Evolutionary conservation across 2,888 invertebrate genomes (phyloP).

Genomic region (Heliconius hortense): DNA sequence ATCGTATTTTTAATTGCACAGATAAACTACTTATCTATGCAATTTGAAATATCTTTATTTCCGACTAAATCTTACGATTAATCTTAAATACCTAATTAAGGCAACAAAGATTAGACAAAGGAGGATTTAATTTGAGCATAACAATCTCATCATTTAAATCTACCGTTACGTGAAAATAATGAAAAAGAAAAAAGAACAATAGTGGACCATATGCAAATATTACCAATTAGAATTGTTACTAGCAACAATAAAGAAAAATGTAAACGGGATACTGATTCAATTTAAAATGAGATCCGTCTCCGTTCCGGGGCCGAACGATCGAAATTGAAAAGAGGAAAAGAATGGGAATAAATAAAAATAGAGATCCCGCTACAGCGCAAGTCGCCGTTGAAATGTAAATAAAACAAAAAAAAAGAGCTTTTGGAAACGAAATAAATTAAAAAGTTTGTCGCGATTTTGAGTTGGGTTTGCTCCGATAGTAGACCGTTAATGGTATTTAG

Average conservation of each 20-base stretch:
- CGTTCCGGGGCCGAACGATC: constrained; percentile 78
- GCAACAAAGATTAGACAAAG: constrained; percentile 25
- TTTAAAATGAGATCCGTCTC: constrained; percentile 79
- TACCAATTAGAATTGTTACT: constrained; percentile 76
- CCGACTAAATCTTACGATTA: not conserved
- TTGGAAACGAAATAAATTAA: constrained; percentile 82
- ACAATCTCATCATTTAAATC: constrained; percentile 28
- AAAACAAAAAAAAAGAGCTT: constrained; percentile 71
- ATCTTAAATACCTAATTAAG: constrained; percentile 21
- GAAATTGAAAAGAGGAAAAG: constrained; percentile 77
- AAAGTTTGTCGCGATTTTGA: constrained; percentile 79
- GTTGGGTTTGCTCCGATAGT: constrained; percentile 49
- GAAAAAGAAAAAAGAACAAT: constrained; percentile 64
- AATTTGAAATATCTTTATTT: constrained; percentile 7
- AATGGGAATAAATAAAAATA: constrained; percentile 79
- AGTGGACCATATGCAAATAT: constrained; percentile 68
- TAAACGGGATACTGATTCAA: constrained; percentile 72
- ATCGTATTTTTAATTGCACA: constrained; percentile 1
- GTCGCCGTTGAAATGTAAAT: constrained; percentile 81
- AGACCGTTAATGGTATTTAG: constrained; percentile 43
- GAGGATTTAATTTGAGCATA: constrained; percentile 10
- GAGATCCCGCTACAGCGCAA: constrained; percentile 81
- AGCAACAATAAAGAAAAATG: constrained; percentile 56
- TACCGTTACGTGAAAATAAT: constrained; percentile 53
- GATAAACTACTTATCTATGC: constrained; percentile 12